A percentile compares a stretch with the other conserved stretches of the same genome.
phyloP scores from a whole-genome alignment of 2,113 vertebrate species.

The Upupa epops region DNA sequence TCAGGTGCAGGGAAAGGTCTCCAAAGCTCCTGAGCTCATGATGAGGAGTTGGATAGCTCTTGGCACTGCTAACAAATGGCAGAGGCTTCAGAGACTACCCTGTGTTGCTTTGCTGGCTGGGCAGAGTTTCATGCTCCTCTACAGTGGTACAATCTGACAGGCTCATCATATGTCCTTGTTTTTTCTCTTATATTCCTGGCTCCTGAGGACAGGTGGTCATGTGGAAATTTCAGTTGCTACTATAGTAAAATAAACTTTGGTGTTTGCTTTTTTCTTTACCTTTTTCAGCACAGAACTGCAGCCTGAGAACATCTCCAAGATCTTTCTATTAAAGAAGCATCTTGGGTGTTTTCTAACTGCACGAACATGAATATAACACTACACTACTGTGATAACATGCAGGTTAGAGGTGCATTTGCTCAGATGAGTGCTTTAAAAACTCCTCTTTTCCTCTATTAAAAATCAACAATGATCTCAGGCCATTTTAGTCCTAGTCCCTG shows the following conservation, averaged over 20 bases:
- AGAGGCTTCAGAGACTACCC: not conserved
- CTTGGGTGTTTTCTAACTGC: not conserved
- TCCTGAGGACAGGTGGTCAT: not conserved
- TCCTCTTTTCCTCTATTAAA: not conserved
- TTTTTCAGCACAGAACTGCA: not conserved
- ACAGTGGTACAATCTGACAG: not conserved
- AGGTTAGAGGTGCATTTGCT: not conserved
- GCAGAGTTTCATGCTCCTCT: not conserved
- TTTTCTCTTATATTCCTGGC: not conserved
- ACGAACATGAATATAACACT: not conserved
- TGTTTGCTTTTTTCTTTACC: no score
- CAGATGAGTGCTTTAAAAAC: not conserved
- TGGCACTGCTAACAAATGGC: not conserved
- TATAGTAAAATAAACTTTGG: not conserved
- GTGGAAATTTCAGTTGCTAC: not conserved
- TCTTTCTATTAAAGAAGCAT: not conserved
- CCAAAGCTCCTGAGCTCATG: rapidly evolving
- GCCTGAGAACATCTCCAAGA: not conserved
- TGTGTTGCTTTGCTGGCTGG: not conserved
- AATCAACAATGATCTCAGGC: not conserved
- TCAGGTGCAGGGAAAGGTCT: not conserved
- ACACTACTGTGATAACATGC: not conserved
- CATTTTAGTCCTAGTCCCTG: not conserved
- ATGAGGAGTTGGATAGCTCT: not conserved
- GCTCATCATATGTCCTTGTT: not conserved